Base-by-base conservation (phyloP, 1,140 invertebrate species). In the Muscidifurax raptorellus region DNA sequence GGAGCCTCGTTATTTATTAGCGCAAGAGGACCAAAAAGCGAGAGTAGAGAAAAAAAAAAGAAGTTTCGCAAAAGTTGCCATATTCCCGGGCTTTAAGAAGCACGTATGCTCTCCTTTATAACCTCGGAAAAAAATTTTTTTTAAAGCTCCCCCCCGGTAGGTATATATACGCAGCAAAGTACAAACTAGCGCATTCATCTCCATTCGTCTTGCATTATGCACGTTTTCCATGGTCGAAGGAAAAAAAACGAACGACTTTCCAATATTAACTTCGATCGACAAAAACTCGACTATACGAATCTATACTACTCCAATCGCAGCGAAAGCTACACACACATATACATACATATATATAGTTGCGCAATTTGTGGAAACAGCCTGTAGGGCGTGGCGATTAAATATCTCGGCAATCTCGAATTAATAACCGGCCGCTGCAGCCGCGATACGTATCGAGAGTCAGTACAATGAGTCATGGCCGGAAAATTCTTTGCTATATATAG, bases 1-100 rank as follows among this genome's bases (percentile, higher is more conserved):
- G 9, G 59, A 52, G 71, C 64, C 30, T 76, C 72, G 30, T 76
- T 82, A 66, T 76, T 75, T 82, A 82, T 82, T 82, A 82, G 71
- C 28, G 22, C 25, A 69, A 64, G 66, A 66, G 40, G 13, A 67
- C n/a, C 30, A 76, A 82, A 82, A 75, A 81, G 66, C n/a, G 69
- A 47, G 52, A 18, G 5, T 7, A 18, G 22, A 59, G 52, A 18
- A 22, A 1, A n/a, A 59, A 59, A 71, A 82, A 82, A 10, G 32
- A 27, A 69, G 32, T 82, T 76, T 82, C 4, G 12, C n/a, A 28
- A 71, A 82, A 76, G 30, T 76, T 80, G 36, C 36, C 59, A 44
- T 67, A 44, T 44, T 28, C 59, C 30, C 32, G 7, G 3, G 32
- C 71, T 64, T 74, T 27, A 75, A 75, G 30, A 40, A 75, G 25